Evolutionary conservation across 2,888 invertebrate species (phyloP), one percentile per base, ranked within the genome.

Genomic region (Drosophila koepferae): DNA sequence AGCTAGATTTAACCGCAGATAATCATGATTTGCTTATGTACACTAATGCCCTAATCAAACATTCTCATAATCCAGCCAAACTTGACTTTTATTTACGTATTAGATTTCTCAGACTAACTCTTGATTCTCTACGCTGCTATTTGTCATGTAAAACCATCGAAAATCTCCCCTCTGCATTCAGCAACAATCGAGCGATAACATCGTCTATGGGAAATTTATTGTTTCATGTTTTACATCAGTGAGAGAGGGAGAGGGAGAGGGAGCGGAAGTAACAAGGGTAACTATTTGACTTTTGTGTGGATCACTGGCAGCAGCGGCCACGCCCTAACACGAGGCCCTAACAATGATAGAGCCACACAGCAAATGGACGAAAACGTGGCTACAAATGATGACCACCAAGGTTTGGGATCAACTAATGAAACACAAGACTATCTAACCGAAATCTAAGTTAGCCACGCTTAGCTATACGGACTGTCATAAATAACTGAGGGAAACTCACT

Each of bases 311-410:
- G 56, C 59, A 46, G 59, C 60, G 18, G 51, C 68, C 34, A 46
- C 64, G 51, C 70, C 59, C 60, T 58, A 38, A 38, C 53, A 54
- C 53, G 66, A 58, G 44, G 23, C 55, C 34, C 36, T 14, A 71
- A 23, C 55, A 55, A 18, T 58, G 61, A 28, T 34, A 51, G 77
- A 69, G 56, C 65, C 59, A 38, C 38, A 38, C 38, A 40, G 38
- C 14, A 6, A 38, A 5, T 3, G 23, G 23, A 46, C 14, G 20
- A 44, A 69, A 85, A 72, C 77, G 74, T 63, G 72, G 73, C 89
- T 55, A 86, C 84, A 87, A 81, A 87, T 79, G 88, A 70, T 85
- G 89, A 80, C 73, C 86, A 60, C 63, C 70, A 61, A 44, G 44
- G 48, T 59, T 28, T 43, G 70, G 70, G 62, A 54, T 63, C 44